Percentiles rank a stretch among this genome's conserved stretches.
These are phyloP conservation scores for Megaustenia siamemsis DNA, from an alignment of 2,888 invertebrate species.

Conservation along the genomic window DNA sequence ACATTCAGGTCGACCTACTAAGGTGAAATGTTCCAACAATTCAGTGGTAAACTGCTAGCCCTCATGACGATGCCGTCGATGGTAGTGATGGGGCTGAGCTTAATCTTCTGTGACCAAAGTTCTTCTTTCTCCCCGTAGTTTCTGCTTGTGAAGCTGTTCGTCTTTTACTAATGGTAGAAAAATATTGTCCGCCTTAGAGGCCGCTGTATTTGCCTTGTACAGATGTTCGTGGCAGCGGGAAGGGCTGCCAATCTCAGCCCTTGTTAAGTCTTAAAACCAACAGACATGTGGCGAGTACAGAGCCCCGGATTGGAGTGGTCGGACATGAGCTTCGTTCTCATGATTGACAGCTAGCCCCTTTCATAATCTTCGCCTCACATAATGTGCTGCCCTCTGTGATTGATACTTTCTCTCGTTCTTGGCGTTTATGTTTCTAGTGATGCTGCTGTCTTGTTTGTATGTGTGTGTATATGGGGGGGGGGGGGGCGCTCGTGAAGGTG, in stretches of 20 bases:
- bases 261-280: slow-evolving; percentile 49
- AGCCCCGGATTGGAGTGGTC: neutral
- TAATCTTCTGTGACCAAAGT: neutral
- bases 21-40: too few species aligned
- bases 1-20: too few species aligned
- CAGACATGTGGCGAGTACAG: slow-evolving; percentile 42
- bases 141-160: neutral
- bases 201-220: slow-evolving; percentile 45
- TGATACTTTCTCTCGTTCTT: neutral
- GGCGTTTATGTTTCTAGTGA: too few species aligned
- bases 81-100: neutral
- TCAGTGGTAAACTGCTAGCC: too few species aligned
- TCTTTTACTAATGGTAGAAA: slow-evolving; percentile 42
- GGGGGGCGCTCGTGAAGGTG: too few species aligned
- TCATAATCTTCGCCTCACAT: neutral
- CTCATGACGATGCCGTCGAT: neutral
- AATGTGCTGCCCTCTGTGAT: neutral
- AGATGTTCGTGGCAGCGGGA: slow-evolving; percentile 48
- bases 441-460: too few species aligned
- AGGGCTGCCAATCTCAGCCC: too few species aligned
- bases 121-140: neutral
- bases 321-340: neutral
- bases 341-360: neutral
- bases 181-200: slow-evolving; percentile 28
- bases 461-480: too few species aligned